Percentiles rank a stretch among this genome's conserved stretches.
Evolutionary conservation across 2,888 invertebrate genomes (phyloP).

Genomic region (Dioctria rufipes): DNA sequence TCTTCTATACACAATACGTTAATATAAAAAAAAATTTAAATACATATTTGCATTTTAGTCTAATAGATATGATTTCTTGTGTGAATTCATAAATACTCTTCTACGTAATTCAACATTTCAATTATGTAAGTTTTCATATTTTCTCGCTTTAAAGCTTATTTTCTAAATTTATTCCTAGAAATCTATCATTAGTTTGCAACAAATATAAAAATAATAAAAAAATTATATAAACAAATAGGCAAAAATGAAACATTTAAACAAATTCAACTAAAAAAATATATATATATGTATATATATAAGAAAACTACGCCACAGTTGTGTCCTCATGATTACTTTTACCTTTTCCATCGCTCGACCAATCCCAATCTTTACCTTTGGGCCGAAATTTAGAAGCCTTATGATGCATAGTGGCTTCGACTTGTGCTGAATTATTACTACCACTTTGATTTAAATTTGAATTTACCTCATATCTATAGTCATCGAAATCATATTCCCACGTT

Average conservation of each 20-base stretch:
- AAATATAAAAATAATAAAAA: slow-evolving; percentile 24
- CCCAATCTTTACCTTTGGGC: slow-evolving; percentile 83
- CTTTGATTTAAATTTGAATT: slow-evolving; percentile 48
- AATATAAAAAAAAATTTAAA: no score
- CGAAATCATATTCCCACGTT: slow-evolving; percentile 76
- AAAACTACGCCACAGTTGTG: slow-evolving; percentile 52
- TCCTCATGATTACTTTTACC: slow-evolving; percentile 59
- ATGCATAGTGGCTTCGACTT: slow-evolving; percentile 69
- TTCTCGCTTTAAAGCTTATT: not conserved
- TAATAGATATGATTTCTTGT: no score
- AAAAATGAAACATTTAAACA: slow-evolving; percentile 14
- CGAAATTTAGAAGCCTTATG: slow-evolving; percentile 78
- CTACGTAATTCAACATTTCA: no score
- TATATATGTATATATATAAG: not conserved
- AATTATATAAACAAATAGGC: slow-evolving; percentile 28
- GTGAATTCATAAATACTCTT: no score
- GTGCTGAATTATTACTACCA: slow-evolving; percentile 43
- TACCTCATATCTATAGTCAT: slow-evolving; percentile 65
- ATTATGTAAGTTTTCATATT: not conserved
- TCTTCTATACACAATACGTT: no score
- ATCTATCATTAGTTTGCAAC: not conserved
- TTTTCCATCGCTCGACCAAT: slow-evolving; percentile 73
- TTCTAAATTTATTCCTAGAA: not conserved
- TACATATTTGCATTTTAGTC: no score
- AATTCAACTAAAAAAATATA: slow-evolving; percentile 18